These are phyloP conservation scores for Chelmon rostratus DNA, from an alignment of 2,797 vertebrate genomes.

Conservation along the genomic window DNA sequence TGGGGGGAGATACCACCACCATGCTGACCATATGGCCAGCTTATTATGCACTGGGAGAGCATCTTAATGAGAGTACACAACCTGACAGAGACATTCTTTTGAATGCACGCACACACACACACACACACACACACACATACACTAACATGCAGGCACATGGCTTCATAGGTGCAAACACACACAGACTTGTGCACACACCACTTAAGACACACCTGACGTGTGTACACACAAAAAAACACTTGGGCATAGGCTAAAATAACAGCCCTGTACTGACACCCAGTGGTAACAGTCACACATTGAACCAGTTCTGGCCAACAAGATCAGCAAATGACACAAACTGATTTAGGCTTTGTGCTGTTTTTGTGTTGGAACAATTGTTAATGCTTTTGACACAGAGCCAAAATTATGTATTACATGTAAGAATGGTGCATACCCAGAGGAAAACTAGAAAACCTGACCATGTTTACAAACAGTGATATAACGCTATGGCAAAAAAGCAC, in stretches of 20 bases:
- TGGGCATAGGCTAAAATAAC: conserved; percentile 8
- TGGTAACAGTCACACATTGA: conserved; percentile 50
- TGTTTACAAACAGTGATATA: not conserved
- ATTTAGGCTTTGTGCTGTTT: conserved; percentile 12
- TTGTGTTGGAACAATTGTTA: not conserved
- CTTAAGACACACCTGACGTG: conserved; percentile 12
- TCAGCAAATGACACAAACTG: not conserved
- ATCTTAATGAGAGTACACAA: conserved; percentile 74
- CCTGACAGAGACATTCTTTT: conserved; percentile 66
- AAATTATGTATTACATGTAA: not conserved
- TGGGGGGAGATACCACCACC: conserved; percentile 41
- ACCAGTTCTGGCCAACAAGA: conserved; percentile 1
- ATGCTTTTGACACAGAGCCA: not conserved
- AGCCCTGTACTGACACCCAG: conserved; percentile 75
- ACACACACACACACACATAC: conserved; percentile 17
- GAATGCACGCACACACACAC: conserved; percentile 31
- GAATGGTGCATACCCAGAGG: not conserved
- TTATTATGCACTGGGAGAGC: conserved; percentile 70
- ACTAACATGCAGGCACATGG: conserved; percentile 29
- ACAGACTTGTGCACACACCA: not conserved
- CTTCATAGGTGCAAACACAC: conserved; percentile 18
- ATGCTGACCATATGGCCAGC: conserved; percentile 72
- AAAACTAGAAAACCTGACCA: not conserved
- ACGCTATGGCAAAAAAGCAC: not conserved
- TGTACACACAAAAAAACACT: conserved; percentile 13